Evolutionary conservation across 2,888 invertebrate genomes (phyloP).

Genomic region (Octodonta nipae): DNA sequence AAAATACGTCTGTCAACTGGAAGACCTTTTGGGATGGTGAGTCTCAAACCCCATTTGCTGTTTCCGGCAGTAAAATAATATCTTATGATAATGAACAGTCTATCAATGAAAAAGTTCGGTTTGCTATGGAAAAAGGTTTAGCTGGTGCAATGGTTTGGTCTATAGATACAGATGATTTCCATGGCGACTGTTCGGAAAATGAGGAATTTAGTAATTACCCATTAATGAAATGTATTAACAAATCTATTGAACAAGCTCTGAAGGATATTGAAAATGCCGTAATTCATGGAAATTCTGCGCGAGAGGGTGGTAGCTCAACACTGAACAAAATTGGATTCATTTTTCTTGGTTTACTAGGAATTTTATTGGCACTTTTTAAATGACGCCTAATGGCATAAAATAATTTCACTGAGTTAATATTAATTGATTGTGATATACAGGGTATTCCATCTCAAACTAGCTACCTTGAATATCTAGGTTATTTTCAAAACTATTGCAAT

Average conservation of each 20-base stretch:
- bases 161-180: constrained; percentile 77
- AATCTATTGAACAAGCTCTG: constrained; percentile 44
- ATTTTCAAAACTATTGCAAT: no score
- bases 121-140: constrained; percentile 49
- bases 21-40: constrained; percentile 54
- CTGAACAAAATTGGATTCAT: neutral
- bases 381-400: no score
- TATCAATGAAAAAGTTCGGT: constrained; percentile 57
- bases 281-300: constrained; percentile 11
- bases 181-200: constrained; percentile 45
- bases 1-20: constrained; percentile 51
- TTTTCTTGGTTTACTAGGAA: neutral
- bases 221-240: constrained; percentile 58
- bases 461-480: no score
- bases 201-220: constrained; percentile 50
- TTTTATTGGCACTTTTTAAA: no score
- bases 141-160: constrained; percentile 83
- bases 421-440: no score
- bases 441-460: no score
- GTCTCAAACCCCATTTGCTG: constrained; percentile 49
- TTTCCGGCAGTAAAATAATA: constrained; percentile 52
- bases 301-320: constrained; percentile 2
- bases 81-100: constrained; percentile 65
- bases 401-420: no score
- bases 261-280: constrained; percentile 36